phyloP scores from a whole-genome alignment of 2,797 vertebrate species.

The Bryconaethiops microstoma region DNA sequence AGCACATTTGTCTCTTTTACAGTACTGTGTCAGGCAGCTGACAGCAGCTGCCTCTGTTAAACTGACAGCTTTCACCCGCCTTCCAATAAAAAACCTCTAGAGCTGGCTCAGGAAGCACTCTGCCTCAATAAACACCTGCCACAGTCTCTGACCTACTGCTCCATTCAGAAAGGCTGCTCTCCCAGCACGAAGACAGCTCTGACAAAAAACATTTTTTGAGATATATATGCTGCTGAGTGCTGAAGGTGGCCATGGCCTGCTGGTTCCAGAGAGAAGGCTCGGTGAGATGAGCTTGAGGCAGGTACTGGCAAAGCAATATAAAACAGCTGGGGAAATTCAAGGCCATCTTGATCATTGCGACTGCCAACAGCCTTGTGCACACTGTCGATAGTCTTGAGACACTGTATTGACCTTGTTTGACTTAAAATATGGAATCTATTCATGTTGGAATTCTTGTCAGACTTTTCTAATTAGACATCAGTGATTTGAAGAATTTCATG shows the following conservation, averaged over 20 bases:
- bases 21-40: conserved; percentile 3
- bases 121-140: conserved; percentile 21
- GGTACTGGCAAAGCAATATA: neutral
- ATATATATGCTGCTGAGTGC: conserved; percentile 10
- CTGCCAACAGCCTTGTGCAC: too few relatives aligned
- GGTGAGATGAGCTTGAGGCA: neutral
- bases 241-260: conserved; percentile 7
- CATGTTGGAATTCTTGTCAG: conserved; percentile 7
- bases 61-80: conserved; percentile 23
- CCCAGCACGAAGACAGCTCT: neutral
- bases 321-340: neutral
- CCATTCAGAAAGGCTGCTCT: neutral
- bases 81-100: conserved; percentile 11
- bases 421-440: conserved; percentile 18
- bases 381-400: neutral
- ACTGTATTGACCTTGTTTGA: conserved; percentile 6
- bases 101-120: conserved; percentile 19
- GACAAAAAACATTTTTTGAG: conserved; percentile 31
- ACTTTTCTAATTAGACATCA: conserved; percentile 8
- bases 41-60: conserved; percentile 11
- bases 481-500: neutral
- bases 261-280: neutral
- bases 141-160: conserved; percentile 18
- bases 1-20: conserved; percentile 6
- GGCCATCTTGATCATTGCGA: neutral